Evolutionary conservation across 1,140 invertebrate species (phyloP).

Genomic region (Neodiprion lecontei): DNA sequence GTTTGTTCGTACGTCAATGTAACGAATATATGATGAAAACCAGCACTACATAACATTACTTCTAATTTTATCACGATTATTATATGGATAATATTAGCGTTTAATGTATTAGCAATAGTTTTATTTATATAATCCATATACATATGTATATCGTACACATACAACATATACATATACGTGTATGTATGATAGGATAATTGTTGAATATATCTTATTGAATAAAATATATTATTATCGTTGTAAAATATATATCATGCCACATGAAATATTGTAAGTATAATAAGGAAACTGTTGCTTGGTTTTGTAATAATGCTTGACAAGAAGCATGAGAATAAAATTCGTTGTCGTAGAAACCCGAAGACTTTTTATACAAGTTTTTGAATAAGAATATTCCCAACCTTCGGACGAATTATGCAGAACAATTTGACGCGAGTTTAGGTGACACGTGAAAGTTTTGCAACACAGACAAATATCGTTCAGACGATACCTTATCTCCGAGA

Average conservation of each 20-base stretch:
- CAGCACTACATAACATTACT: too few relatives aligned
- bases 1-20: too few relatives aligned
- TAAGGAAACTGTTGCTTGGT: constrained; percentile 59
- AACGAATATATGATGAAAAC: too few relatives aligned
- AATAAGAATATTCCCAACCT: background rate
- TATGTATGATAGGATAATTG: constrained; percentile 45
- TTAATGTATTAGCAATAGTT: too few relatives aligned
- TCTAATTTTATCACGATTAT: background rate
- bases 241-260: constrained; percentile 20
- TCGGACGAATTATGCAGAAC: too few relatives aligned
- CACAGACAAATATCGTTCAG: too few relatives aligned
- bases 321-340: constrained; percentile 54
- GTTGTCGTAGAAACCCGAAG: constrained; percentile 49
- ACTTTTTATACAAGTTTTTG: background rate
- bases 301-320: constrained; percentile 62
- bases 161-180: constrained; percentile 21
- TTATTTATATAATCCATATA: too few relatives aligned
- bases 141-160: too few relatives aligned
- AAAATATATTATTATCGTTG: constrained; percentile 9
- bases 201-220: constrained; percentile 54
- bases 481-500: too few relatives aligned
- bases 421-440: too few relatives aligned
- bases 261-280: constrained; percentile 37
- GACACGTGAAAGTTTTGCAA: too few relatives aligned
- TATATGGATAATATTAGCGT: background rate